Base-by-base conservation (phyloP, 1,140 invertebrate genomes). In the Macrosteles quadrilineatus region DNA sequence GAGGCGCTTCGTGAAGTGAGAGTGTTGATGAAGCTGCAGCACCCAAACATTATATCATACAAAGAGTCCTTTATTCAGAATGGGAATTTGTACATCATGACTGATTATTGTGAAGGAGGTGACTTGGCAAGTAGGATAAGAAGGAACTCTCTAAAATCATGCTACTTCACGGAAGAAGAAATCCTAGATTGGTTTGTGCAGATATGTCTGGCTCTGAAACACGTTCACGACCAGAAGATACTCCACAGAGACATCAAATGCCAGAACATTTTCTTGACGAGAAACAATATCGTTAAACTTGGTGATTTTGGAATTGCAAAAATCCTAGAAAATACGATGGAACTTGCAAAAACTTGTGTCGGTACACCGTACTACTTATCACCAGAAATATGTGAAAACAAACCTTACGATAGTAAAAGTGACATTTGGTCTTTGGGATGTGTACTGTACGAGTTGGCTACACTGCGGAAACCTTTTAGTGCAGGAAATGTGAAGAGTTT, bases 161-260 rank as follows among this genome's bases (percentile, higher is more conserved):
- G 55, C 23, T 59, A 59, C 25, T 59, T 59, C 55, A 59, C 55
- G 4, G 55, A 59, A 59, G 55, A 59, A 6, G 55, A 59, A 59
- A 59, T 59, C 25, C n/a, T 59, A n/a, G 55, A 59, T 29, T 59
- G 55, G 55, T 59, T 59, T 29, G 55, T 59, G 6, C 55, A 59
- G 25, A 59, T 59, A 27, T 59, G 55, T 29, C n/a, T 59, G 55
- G 55, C 55, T 30, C n/a, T 59, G 55, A 59, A 59, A 23, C 55
- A 59, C n/a, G 55, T 59, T 2, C 55, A 59, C 27, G 55, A 59
- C n/a, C 55, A 59, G 55, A 59, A 59, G n/a, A 59, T 59, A 21
- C 55, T 59, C 55, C 55, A 59, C 55, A 59, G 55, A 59, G 55
- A 59, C n/a, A 59, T 59, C 21, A 59, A 59, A 59, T 27, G 23